These are phyloP conservation scores for Diplogasteroides magnus DNA, from an alignment of 1,140 invertebrate genomes.

Conservation along the genomic window DNA sequence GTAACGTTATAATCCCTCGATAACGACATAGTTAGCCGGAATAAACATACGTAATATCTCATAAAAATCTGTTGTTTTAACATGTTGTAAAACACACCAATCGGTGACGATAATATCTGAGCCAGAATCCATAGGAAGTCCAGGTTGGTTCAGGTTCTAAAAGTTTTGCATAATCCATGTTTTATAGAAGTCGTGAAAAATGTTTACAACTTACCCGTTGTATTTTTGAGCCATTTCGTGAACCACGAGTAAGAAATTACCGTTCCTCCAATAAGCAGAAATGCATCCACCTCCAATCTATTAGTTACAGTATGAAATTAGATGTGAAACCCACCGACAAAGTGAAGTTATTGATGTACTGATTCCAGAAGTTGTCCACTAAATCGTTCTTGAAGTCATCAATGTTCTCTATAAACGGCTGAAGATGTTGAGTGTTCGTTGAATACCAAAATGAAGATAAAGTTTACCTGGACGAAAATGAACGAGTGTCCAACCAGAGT, in stretches of 20 bases:
- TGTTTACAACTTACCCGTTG: constrained; percentile 37
- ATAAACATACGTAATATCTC: neutral
- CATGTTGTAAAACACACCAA: constrained; percentile 17
- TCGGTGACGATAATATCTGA: constrained; percentile 51
- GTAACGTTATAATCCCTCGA: neutral
- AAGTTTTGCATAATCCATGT: constrained; percentile 12
- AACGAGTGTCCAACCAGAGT: constrained; percentile 54
- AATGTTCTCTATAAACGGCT: constrained; percentile 52
- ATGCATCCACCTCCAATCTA: constrained; percentile 41
- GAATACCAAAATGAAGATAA: too few relatives aligned
- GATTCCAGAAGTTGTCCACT: constrained; percentile 54
- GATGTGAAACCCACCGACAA: constrained; percentile 34
- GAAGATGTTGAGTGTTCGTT: too few relatives aligned
- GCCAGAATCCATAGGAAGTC: constrained; percentile 50
- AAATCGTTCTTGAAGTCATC: constrained; percentile 52
- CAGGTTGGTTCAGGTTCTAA: constrained; percentile 48
- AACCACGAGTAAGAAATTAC: constrained; percentile 53
- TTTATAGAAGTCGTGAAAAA: too few relatives aligned
- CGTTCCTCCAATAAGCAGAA: constrained; percentile 44
- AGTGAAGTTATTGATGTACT: constrained; percentile 55
- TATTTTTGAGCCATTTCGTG: constrained; percentile 54
- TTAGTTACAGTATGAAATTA: too few relatives aligned
- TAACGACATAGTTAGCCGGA: neutral
- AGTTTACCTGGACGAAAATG: constrained; percentile 44
- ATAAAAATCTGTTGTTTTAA: neutral